Evolutionary conservation across 2,113 vertebrate species (phyloP).

Genomic region (Aplodontia rufa): DNA sequence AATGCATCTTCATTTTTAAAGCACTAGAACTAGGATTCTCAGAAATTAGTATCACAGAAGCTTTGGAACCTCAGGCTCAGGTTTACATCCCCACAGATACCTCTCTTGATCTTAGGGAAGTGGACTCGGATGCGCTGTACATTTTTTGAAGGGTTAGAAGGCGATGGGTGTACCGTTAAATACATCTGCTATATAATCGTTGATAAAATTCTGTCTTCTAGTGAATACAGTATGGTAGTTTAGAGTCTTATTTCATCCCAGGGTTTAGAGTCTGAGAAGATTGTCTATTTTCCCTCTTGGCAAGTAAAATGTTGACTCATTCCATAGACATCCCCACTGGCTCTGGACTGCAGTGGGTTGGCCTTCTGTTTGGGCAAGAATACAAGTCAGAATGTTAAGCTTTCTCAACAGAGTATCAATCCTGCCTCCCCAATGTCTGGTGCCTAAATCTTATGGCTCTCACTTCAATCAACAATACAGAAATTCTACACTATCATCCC

Average conservation of each 20-base stretch:
- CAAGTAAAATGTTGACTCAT: conserved; percentile 28
- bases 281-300: background rate
- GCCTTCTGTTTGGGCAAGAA: conserved; percentile 28
- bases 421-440: conserved; percentile 20
- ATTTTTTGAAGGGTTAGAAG: background rate
- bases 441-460: conserved; percentile 37
- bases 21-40: background rate
- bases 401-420: conserved; percentile 34
- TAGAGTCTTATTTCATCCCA: background rate
- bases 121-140: background rate
- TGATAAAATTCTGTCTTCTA: background rate
- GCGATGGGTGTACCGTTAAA: background rate
- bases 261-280: background rate
- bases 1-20: background rate
- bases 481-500: background rate
- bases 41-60: background rate
- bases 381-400: conserved; percentile 3
- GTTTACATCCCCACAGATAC: background rate
- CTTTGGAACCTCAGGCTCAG: background rate
- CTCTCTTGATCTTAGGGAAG: background rate
- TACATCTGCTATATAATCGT: background rate
- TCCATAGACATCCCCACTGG: background rate
- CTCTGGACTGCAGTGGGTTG: background rate
- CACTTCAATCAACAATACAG: conserved; percentile 7
- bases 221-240: background rate